A percentile compares a stretch with the other conserved stretches of the same genome.
Evolutionary conservation across 2,797 vertebrate genomes (phyloP).

Genomic region (Clarias fuscus): DNA sequence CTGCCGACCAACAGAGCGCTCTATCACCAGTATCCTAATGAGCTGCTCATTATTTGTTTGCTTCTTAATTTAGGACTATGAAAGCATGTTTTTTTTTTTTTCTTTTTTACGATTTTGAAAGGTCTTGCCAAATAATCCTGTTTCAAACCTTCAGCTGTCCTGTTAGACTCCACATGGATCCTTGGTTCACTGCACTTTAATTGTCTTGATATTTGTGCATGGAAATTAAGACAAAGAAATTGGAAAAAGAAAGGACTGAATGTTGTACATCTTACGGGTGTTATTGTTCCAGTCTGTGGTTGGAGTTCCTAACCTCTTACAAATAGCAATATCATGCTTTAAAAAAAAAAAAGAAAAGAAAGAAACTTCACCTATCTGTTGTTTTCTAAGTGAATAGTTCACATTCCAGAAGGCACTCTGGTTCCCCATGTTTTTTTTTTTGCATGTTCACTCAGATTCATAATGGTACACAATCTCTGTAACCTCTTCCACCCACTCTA

Average conservation of each 20-base stretch:
- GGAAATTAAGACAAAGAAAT: not conserved
- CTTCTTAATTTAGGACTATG: not conserved
- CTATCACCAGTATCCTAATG: not conserved
- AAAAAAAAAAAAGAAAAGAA: not conserved
- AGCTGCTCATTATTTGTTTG: not conserved
- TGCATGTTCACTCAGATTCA: not conserved
- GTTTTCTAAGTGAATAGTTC: not conserved
- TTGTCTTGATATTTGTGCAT: not conserved
- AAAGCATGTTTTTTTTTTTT: not conserved
- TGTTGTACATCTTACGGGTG: not conserved
- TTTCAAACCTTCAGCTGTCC: not conserved
- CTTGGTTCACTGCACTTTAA: not conserved
- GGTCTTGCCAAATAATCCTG: not conserved
- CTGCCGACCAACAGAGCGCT: not conserved
- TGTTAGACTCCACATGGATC: not conserved
- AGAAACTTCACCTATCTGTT: not conserved
- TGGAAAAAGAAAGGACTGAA: not conserved
- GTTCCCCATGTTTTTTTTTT: not conserved
- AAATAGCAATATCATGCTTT: not conserved
- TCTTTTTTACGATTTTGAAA: not conserved
- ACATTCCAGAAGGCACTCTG: not conserved
- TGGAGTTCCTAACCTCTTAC: not conserved
- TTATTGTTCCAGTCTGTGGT: not conserved
- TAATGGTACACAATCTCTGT: not conserved
- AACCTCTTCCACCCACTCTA: constrained; percentile 1